Conservation (phyloP, 2,113 vertebrate genomes). For the Pholis gunnellus region DNA sequence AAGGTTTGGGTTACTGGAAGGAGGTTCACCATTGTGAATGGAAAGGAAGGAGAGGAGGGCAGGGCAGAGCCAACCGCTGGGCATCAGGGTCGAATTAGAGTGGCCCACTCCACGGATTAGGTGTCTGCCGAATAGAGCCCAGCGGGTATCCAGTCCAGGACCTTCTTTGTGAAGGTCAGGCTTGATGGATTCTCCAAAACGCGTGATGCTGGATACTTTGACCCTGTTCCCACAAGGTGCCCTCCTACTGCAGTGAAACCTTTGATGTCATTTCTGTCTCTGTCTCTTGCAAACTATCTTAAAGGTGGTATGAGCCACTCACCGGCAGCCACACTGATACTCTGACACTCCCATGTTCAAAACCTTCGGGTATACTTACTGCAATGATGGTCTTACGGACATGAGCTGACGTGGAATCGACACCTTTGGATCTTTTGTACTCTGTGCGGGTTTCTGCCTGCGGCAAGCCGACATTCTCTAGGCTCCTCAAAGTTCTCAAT, state of each 20-base stretch:
- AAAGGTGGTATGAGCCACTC: neutral
- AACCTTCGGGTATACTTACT: neutral
- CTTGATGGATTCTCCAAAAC: constrained; percentile 73
- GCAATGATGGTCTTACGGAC: neutral
- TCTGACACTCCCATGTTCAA: neutral
- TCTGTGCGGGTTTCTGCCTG: too few species aligned
- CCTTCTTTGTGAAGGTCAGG: constrained; percentile 80
- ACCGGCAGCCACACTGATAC: neutral
- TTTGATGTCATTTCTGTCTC: constrained; percentile 21
- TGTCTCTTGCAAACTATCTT: neutral
- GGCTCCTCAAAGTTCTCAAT: neutral
- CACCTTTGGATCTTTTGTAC: neutral
- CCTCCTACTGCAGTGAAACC: constrained; percentile 28
- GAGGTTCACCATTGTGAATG: constrained; percentile 76
- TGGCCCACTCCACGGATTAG: constrained; percentile 69
- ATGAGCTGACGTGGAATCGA: neutral
- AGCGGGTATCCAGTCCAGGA: constrained; percentile 69
- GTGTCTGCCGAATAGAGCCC: constrained; percentile 71
- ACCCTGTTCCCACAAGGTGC: constrained; percentile 75
- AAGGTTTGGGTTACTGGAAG: constrained; percentile 84
- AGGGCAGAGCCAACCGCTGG: constrained; percentile 74
- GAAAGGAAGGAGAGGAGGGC: constrained; percentile 68
- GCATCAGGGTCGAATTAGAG: constrained; percentile 72
- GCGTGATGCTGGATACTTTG: constrained; percentile 60
- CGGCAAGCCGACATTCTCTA: neutral